Conservation (phyloP, 2,113 vertebrate species). For the Mungos mungo region DNA sequence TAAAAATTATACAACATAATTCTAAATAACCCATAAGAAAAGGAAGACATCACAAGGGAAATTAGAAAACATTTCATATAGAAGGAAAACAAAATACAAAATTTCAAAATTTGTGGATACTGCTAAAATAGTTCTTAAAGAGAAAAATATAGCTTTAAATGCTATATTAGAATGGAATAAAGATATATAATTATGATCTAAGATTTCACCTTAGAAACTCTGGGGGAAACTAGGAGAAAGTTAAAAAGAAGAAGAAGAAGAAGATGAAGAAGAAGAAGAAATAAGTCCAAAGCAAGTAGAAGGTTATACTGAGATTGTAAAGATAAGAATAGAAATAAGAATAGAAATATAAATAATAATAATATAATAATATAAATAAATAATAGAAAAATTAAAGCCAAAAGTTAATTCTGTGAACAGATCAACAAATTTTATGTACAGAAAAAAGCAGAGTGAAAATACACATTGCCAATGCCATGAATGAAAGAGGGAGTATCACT, state of each 20-base stretch:
- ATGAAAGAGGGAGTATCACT: background rate
- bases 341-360: background rate
- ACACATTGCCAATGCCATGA: background rate
- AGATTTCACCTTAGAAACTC: background rate
- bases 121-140: background rate
- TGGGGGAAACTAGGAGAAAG: background rate
- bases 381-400: slow-evolving; percentile 24
- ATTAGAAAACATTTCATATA: slow-evolving; percentile 36
- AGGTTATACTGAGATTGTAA: background rate
- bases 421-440: background rate
- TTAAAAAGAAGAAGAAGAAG: background rate
- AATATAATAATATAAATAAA: background rate
- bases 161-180: background rate
- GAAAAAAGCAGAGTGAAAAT: background rate
- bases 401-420: slow-evolving; percentile 9
- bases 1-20: background rate
- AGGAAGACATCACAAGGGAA: background rate
- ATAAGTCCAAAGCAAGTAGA: background rate
- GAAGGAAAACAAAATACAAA: background rate
- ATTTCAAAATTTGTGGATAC: background rate
- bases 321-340: background rate
- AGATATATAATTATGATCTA: background rate
- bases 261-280: background rate
- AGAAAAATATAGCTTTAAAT: background rate
- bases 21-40: background rate